phyloP scores from a whole-genome alignment of 2,888 invertebrate species.

The Hedychridium roseum region DNA sequence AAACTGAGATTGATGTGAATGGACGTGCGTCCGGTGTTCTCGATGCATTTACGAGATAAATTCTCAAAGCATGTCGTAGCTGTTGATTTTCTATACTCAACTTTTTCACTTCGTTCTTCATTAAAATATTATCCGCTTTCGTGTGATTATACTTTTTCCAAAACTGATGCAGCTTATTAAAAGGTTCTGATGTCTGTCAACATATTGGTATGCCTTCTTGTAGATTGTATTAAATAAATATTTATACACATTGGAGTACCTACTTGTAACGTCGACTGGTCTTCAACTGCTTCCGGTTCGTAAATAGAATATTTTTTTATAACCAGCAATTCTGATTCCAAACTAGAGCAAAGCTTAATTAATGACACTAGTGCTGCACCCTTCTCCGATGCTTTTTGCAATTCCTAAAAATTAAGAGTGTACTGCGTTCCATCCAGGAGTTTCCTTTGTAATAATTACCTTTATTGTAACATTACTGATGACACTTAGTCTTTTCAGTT shows the following conservation, averaged over 20 bases:
- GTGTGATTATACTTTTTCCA: constrained; percentile 71
- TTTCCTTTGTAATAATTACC: no score
- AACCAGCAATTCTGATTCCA: constrained; percentile 67
- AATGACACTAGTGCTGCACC: constrained; percentile 71
- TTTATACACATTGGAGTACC: constrained; percentile 25
- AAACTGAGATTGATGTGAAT: constrained; percentile 22
- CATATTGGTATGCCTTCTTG: background rate
- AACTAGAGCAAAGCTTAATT: constrained; percentile 72
- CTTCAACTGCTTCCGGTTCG: constrained; percentile 54
- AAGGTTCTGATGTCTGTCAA: constrained; percentile 59
- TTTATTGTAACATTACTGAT: constrained; percentile 69
- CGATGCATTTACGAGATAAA: constrained; percentile 71
- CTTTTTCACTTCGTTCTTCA: constrained; percentile 66
- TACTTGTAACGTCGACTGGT: no score
- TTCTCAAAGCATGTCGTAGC: constrained; percentile 70
- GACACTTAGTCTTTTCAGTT: constrained; percentile 71
- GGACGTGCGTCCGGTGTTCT: constrained; percentile 49
- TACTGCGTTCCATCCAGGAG: no score
- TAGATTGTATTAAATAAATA: constrained; percentile 1
- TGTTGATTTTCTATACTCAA: constrained; percentile 71
- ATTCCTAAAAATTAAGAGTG: constrained; percentile 35
- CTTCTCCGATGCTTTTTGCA: constrained; percentile 65
- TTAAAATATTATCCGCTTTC: constrained; percentile 57
- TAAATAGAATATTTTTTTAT: constrained; percentile 40
- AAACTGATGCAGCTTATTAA: constrained; percentile 75